Base-by-base conservation (phyloP, 1,140 invertebrate genomes). In the Neodiprion fabricii region DNA sequence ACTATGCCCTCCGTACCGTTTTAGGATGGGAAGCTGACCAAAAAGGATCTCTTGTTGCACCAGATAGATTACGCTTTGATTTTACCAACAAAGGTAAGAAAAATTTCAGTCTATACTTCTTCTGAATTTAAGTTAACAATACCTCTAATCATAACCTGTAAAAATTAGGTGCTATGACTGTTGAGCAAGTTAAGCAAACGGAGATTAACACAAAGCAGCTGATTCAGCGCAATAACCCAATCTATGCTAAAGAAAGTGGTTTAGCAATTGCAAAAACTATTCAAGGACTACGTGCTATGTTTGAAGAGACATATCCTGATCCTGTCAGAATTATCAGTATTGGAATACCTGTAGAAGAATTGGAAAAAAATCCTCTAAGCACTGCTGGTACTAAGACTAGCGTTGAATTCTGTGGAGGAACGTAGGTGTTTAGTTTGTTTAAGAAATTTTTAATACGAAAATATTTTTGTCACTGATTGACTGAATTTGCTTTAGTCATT, bases 371-470 rank as follows among this genome's bases (percentile, higher is more conserved):
- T 90, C 98, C 98, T 1, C 91, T 94, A 53, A 91, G 93, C 40
- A 90, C 92, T 14, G 91, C 90, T 67, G 98, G 94, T 7, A 91
- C 91, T 68, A 87, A 93, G 70, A 99, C 97, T 1, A 99, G 98
- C 28, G 95, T 99, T n/a, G 99, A 99, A 90, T 99, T 99, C 89
- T 99, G 99, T 90, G 99, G 99, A 76, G 99, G 99, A 82, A 99
- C 98, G 92, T 94, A 85, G 90, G 88, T 86, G 7, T 10, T 72
- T n/a, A 48, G 53, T 49, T 11, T 49, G 67, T 71, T 65, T 11
- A 71, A 66, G 40, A 14, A 5, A 47, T 74, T 73, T 10, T 8
- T 50, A 3, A 49, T 9, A 61, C 4, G 4, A 5, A 61, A 61
- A 17, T 73, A 1, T 73, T 74, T 28, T 72, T 23, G 68, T 48